Evolutionary conservation across 2,113 vertebrate genomes (phyloP), one percentile per base, ranked within the genome.

Genomic region (Micronycteris hirsuta): DNA sequence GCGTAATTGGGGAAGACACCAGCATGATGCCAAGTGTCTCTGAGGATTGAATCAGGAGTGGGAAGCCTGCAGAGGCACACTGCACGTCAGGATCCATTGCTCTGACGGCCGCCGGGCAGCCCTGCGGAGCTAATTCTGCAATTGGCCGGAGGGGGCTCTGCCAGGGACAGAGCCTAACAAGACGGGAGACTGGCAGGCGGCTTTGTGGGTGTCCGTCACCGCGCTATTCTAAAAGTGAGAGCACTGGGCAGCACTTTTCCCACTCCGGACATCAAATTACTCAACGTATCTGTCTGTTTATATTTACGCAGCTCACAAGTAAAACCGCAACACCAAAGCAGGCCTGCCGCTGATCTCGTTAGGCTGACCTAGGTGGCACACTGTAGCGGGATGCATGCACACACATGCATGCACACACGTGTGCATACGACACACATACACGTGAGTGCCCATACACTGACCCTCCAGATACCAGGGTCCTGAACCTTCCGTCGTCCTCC

Each of bases 21-120:
- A 2, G 38, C 2, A 0, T 9, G 83, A 45, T 6, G 8, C 0
- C 6, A 56, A 47, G 33, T 3, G 19, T 38, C 9, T 19, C 61
- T n/a, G 24, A 76, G 15, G 33, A 63, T 12, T 49, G 22, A 88
- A 31, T 43, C 36, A 8, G 41, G 94, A 58, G 36, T 14, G 19
- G 41, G n/a, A 45, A 5, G 77, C 45, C 54, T 9, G 0, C 28
- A 12, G 17, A 45, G 63, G 49, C 24, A 12, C 20, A 56, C 7
- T 0, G 38, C 0, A 5, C 0, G 0, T 13, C 61, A 61, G 19
- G 43, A 45, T 20, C 13, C 4, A 47, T 0, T 13, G 36, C 13
- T 3, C 15, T 26, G 14, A 67, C 0, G 33, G 49, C 80, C 58
- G 12, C 71, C 38, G 4, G 31, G 4, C 22, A 11, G 33, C 24